Base-by-base conservation (phyloP, 2,113 vertebrate species). In the Tetrao urogallus region DNA sequence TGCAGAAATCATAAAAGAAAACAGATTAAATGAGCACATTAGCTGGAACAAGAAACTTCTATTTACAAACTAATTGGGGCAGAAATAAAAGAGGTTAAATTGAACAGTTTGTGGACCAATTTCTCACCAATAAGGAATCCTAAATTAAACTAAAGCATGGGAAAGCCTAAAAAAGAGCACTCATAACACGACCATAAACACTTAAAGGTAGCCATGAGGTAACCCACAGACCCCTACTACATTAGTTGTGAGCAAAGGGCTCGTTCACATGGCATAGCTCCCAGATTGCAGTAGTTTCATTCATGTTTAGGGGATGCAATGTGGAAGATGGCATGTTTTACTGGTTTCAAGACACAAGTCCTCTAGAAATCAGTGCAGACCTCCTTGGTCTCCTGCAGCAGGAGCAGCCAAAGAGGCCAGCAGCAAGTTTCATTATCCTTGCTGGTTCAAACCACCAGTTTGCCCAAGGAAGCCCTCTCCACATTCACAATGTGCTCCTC, bases 221-320 rank as follows among this genome's bases (percentile, higher is more conserved):
- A 36, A 16, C 24, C 10, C 32, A 2, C 0, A 6, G 54, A 25
- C 18, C 24, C 8, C 4, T 30, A 2, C 12, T 10, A 6, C 16
- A 0, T 8, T 3, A 16, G 6, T 6, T 38, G 34, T 32, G 27
- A 86, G 54, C 58, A 77, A 16, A 81, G 57, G 56, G 36, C 8
- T n/a, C 12, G 3, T 8, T 4, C n/a, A 17, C 43, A 15, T 0
- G 3, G 10, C 43, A 8, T 0, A 36, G 16, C 3, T 58, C 19
- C n/a, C 10, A 63, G 14, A 3, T 3, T 34, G 25, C 34, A 40
- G 15, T 0, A 2, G 30, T 30, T 90, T n/a, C 54, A 65, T 25
- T 80, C 1, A 0, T 8, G 25, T 15, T 42, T 15, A 48, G 15
- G 20, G 75, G 40, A 40, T 13, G 60, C 9, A 61, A 42, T 0